These are phyloP conservation scores for Helleia helle DNA, from an alignment of 2,888 invertebrate species.

Conservation along the genomic window DNA sequence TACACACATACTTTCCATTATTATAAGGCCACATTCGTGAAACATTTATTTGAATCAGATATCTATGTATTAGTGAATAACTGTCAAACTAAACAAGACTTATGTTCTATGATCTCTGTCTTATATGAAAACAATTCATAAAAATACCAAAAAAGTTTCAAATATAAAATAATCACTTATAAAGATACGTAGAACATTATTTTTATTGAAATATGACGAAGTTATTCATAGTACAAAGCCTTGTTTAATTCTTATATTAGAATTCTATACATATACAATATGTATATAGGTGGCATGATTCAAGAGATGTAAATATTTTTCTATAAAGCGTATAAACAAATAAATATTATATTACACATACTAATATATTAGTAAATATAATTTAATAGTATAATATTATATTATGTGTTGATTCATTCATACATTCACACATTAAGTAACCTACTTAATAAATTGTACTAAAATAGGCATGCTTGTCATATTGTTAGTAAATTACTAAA, in stretches of 20 bases:
- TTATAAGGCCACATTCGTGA: not conserved
- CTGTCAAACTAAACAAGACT: too few species aligned
- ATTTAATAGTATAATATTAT: not conserved
- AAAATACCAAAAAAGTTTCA: too few species aligned
- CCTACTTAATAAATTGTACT: slow-evolving; percentile 64
- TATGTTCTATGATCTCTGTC: too few species aligned
- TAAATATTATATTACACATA: not conserved
- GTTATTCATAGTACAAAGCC: too few species aligned
- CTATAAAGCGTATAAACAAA: not conserved
- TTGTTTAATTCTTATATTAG: too few species aligned
- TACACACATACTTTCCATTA: not conserved
- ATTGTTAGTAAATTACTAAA: slow-evolving; percentile 57
- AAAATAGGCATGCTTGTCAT: slow-evolving; percentile 67
- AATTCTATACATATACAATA: not conserved
- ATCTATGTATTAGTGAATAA: not conserved
- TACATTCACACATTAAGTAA: slow-evolving; percentile 37
- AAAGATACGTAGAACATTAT: too few species aligned
- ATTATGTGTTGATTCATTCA: slow-evolving; percentile 26
- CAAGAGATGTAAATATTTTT: too few species aligned
- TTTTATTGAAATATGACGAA: too few species aligned
- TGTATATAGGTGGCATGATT: too few species aligned
- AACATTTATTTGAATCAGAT: not conserved
- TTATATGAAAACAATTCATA: too few species aligned
- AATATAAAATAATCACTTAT: too few species aligned
- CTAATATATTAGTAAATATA: not conserved